These are phyloP conservation scores for Tetranychus piercei DNA, from an alignment of 2,888 invertebrate species.

Conservation along the genomic window DNA sequence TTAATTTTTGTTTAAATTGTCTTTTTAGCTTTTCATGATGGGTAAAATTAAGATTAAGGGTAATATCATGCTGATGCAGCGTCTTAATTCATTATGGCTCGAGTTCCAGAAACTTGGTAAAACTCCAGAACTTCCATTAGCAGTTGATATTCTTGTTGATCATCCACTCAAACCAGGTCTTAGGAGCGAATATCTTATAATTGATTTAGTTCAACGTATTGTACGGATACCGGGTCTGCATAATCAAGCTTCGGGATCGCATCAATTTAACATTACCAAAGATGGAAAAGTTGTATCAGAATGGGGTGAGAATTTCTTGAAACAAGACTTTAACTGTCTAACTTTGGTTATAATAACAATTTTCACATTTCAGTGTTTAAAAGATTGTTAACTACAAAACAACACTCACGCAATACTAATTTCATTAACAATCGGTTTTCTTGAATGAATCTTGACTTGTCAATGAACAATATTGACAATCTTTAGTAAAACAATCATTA, in stretches of 20 bases:
- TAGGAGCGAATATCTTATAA: slow-evolving; percentile 25
- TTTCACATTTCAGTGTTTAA: too few relatives aligned
- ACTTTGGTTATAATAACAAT: background rate
- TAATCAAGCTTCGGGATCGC: slow-evolving; percentile 61
- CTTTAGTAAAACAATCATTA: background rate
- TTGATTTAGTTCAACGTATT: slow-evolving; percentile 26
- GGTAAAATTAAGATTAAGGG: slow-evolving; percentile 77
- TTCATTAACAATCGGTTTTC: too few relatives aligned
- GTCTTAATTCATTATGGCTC: slow-evolving; percentile 43
- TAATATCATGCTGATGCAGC: slow-evolving; percentile 80
- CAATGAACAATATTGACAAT: background rate
- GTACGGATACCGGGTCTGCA: slow-evolving; percentile 42
- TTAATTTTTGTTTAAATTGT: background rate
- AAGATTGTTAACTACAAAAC: background rate
- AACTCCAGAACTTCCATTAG: slow-evolving; percentile 27
- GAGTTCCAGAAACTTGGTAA: slow-evolving; percentile 45
- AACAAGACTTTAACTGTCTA: background rate
- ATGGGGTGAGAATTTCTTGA: slow-evolving; percentile 17
- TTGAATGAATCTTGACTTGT: background rate
- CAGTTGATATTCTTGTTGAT: slow-evolving; percentile 21
- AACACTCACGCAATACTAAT: background rate
- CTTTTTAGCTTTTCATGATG: slow-evolving; percentile 55
- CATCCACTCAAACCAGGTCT: slow-evolving; percentile 24
- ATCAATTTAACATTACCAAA: slow-evolving; percentile 64
- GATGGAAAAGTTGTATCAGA: slow-evolving; percentile 39